Conservation (phyloP, 2,113 vertebrate species). For the Micronycteris hirsuta region DNA sequence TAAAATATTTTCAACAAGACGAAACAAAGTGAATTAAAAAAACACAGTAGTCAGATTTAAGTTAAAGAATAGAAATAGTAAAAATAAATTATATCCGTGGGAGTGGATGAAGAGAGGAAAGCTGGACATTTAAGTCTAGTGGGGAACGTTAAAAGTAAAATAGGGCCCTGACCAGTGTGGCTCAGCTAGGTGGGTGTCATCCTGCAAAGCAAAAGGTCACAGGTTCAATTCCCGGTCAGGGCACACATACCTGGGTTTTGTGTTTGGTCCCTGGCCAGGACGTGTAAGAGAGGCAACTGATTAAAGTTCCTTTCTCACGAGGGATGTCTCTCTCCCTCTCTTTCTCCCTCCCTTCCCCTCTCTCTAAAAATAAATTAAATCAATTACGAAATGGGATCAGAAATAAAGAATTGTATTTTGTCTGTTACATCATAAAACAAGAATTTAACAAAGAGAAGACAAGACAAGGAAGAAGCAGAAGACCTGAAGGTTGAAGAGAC, state of each 20-base stretch:
- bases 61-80: neutral
- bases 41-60: neutral
- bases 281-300: neutral
- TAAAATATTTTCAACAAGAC: neutral
- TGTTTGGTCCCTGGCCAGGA: neutral
- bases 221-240: neutral
- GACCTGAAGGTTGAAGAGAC: constrained; percentile 12
- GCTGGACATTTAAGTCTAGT: neutral
- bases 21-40: neutral
- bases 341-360: neutral
- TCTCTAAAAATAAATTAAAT: neutral
- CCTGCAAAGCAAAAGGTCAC: neutral
- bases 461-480: neutral
- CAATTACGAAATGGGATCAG: neutral
- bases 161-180: neutral
- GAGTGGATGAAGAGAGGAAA: neutral
- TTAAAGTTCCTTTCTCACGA: neutral
- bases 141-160: neutral
- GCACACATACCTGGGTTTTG: neutral
- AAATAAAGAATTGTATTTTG: neutral
- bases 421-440: neutral
- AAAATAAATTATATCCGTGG: neutral
- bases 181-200: neutral
- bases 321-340: neutral
- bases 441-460: constrained; percentile 5